Base-by-base conservation (phyloP, 1,140 invertebrate genomes). In the Amyelois transitella region DNA sequence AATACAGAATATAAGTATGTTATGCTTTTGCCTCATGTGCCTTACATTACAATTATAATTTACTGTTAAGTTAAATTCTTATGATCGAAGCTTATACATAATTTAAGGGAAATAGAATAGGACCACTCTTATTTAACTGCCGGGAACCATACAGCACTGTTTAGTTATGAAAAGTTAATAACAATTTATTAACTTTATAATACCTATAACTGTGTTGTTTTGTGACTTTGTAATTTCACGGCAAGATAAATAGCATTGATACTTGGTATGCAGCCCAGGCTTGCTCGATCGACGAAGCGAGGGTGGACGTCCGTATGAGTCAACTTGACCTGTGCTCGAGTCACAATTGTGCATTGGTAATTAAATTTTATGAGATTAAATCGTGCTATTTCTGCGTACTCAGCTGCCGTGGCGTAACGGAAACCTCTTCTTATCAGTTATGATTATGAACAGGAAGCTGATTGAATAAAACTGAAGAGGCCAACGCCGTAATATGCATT, bases 331-430 rank as follows among this genome's bases (percentile, higher is more conserved):
- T 68, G 62, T 72, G 74, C 77, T 78, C 58, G 69, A 81, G 79
- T 32, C 66, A 70, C 75, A 81, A 79, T 81, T 81, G 79, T 82
- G 69, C 69, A 81, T 77, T 72, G 75, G 74, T 70, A 83, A 86
- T 86, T 84, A 83, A 84, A 78, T 77, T 77, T 77, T 75, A 83
- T 81, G 70, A 84, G 79, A 82, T 83, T 76, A 81, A 80, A 81
- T 83, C 73, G 69, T 80, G 75, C 75, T 83, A 84, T 81, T 83
- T 75, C 68, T 78, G 81, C 76, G 69, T 53, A 56, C 61, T 53
- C 73, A 75, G 78, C 72, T 79, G 79, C 56, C 65, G 51, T 58
- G 57, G 58, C 45, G 45, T 45, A 45, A 62, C 69, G 77, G 75
- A 77, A 74, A 69, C 66, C 53, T 63, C 71, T 75, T 72, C 72